Evolutionary conservation across 2,113 vertebrate species (phyloP).

Genomic region (Psilopogon haemacephalus): DNA sequence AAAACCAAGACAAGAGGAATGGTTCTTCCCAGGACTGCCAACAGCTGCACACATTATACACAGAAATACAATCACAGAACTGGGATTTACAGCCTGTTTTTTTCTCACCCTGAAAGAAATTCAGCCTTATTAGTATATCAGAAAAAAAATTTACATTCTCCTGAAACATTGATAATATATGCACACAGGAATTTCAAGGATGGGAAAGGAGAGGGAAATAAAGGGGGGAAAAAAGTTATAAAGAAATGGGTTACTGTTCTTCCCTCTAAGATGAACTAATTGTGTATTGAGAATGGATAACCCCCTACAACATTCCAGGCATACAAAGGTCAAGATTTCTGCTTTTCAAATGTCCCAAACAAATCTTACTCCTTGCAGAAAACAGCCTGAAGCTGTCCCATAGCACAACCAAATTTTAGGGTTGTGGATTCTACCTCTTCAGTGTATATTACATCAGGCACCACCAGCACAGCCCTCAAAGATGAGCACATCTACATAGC

Average conservation of each 20-base stretch:
- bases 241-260: background rate
- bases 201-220: background rate
- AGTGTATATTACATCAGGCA: background rate
- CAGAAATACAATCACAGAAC: background rate
- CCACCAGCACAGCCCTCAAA: background rate
- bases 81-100: background rate
- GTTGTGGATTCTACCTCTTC: background rate
- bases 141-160: background rate
- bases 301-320: background rate
- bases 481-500: background rate
- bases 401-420: rapidly evolving
- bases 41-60: background rate
- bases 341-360: background rate
- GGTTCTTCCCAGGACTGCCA: background rate
- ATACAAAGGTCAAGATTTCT: background rate
- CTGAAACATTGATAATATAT: background rate
- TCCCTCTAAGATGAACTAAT: background rate
- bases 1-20: background rate
- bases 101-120: background rate
- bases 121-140: background rate
- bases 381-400: background rate
- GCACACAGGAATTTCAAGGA: background rate
- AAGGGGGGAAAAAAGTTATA: background rate
- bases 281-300: background rate
- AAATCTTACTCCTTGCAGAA: background rate